Conservation (phyloP, 2,113 vertebrate genomes). For the Seriola quinqueradiata region DNA sequence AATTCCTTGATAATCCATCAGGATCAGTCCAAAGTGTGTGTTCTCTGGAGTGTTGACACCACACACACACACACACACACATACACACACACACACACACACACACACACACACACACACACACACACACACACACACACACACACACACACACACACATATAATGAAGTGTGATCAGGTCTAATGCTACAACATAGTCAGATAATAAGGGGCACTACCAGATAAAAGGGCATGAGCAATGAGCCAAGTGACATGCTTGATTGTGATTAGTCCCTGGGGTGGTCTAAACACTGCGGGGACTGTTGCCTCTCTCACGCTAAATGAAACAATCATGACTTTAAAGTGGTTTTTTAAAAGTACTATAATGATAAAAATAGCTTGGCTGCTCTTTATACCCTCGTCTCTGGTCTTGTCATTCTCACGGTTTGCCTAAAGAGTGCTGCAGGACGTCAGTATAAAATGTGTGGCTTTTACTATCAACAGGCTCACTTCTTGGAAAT, state of each 20-base stretch:
- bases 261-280: conserved; percentile 87
- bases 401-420: conserved; percentile 1
- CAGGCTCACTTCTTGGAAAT: not conserved
- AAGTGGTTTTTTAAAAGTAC: conserved; percentile 13
- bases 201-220: conserved; percentile 90
- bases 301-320: conserved; percentile 21
- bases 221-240: conserved; percentile 93
- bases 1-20: conserved; percentile 89
- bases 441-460: not conserved
- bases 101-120: conserved; percentile 72
- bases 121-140: conserved; percentile 67
- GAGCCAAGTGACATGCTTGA: conserved; percentile 85
- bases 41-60: conserved; percentile 88
- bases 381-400: not conserved
- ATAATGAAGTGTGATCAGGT: conserved; percentile 86
- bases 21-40: conserved; percentile 79
- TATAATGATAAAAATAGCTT: not conserved
- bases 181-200: conserved; percentile 87
- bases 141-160: conserved; percentile 54
- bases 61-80: conserved; percentile 62
- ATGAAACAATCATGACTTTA: conserved; percentile 48
- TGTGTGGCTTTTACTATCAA: not conserved
- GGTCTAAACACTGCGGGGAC: conserved; percentile 80
- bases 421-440: not conserved
- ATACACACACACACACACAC: conserved; percentile 66